Conservation (phyloP, 1,140 invertebrate species). For the Vollenhovia emeryi region DNA sequence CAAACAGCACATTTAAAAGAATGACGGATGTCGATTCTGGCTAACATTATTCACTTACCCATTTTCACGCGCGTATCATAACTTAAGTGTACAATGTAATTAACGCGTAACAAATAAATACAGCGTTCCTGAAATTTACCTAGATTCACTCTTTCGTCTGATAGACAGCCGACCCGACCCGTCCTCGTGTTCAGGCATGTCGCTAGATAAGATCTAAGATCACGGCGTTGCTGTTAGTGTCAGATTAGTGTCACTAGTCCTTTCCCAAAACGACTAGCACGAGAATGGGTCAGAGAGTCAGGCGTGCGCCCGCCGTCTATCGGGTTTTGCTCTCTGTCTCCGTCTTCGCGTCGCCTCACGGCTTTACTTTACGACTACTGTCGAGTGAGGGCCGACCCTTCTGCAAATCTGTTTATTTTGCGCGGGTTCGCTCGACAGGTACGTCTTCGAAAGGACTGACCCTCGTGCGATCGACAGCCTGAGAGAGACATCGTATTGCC, state of each 20-base stretch:
- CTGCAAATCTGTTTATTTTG: conserved; percentile 78
- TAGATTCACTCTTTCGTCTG: background rate
- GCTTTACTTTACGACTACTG: conserved; percentile 59
- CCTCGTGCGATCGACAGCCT: conserved; percentile 14
- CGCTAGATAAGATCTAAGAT: conserved; percentile 72
- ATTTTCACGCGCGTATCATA: background rate
- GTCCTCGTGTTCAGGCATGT: conserved; percentile 16
- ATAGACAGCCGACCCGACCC: background rate
- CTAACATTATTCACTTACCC: background rate
- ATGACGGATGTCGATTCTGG: background rate
- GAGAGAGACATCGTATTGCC: conserved; percentile 6
- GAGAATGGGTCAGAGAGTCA: conserved; percentile 72
- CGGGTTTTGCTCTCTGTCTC: conserved; percentile 49
- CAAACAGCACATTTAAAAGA: background rate
- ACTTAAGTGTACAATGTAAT: background rate
- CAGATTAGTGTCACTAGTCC: conserved; percentile 77
- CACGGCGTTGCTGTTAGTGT: conserved; percentile 69
- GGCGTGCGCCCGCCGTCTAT: conserved; percentile 64
- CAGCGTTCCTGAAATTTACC: background rate
- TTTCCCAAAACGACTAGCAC: conserved; percentile 61
- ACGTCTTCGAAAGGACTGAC: conserved; percentile 38
- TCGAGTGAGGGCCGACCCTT: conserved; percentile 39
- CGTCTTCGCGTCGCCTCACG: background rate
- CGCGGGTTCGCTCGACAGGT: conserved; percentile 68
- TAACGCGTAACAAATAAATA: background rate